Evolutionary conservation across 2,888 invertebrate species (phyloP).

Genomic region (Lithosia quadra): DNA sequence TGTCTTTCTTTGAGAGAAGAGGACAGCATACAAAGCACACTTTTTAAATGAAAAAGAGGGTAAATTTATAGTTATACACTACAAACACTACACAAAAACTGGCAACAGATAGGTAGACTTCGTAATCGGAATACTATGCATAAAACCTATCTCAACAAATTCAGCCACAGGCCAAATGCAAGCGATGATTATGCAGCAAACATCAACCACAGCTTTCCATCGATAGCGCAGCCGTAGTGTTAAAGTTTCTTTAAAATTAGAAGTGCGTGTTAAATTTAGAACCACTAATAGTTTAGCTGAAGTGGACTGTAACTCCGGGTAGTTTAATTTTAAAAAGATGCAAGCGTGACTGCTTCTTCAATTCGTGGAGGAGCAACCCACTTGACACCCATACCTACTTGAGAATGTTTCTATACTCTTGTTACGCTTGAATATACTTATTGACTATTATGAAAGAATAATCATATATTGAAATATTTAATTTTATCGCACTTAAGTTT

Average conservation of each 20-base stretch:
- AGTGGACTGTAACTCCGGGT: constrained; percentile 28
- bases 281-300: constrained; percentile 29
- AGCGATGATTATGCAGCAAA: not conserved
- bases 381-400: constrained; percentile 12
- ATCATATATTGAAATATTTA: too few species aligned
- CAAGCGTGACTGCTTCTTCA: constrained; percentile 24
- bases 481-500: too few species aligned
- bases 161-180: not conserved
- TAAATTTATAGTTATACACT: not conserved
- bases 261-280: constrained; percentile 28
- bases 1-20: not conserved
- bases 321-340: constrained; percentile 36
- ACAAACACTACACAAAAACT: too few species aligned
- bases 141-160: not conserved
- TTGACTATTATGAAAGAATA: too few species aligned
- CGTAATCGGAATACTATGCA: not conserved
- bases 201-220: not conserved
- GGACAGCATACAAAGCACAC: not conserved
- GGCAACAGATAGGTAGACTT: too few species aligned
- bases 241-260: constrained; percentile 21
- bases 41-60: not conserved
- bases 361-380: constrained; percentile 36
- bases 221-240: not conserved
- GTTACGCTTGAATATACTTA: too few species aligned
- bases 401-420: not conserved